Percentiles rank a stretch among this genome's conserved stretches.
phyloP scores from a whole-genome alignment of 2,113 vertebrate species.

The Entelurus aequoreus region DNA sequence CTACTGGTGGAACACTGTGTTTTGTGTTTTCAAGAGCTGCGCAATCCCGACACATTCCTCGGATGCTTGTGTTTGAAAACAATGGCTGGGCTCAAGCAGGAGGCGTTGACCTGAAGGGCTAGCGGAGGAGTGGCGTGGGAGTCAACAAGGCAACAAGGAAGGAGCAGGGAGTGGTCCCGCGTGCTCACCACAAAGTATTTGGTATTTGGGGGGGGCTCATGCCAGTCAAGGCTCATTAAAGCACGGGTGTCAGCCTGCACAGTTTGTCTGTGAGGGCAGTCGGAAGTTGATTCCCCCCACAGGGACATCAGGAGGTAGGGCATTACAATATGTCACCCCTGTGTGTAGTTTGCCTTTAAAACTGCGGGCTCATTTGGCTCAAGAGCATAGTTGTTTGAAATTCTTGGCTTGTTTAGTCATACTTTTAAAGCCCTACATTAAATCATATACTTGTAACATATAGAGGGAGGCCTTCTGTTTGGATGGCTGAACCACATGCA shows the following conservation, averaged over 20 bases:
- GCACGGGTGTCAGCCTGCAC: conserved; percentile 20
- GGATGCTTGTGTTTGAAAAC: conserved; percentile 59
- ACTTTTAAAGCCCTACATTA: background rate
- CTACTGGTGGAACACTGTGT: conserved; percentile 20
- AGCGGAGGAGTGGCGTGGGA: conserved; percentile 8
- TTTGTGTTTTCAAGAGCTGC: conserved; percentile 47
- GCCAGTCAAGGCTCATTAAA: conserved; percentile 34
- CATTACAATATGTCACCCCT: background rate
- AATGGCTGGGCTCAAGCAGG: conserved; percentile 45
- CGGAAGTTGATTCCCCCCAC: background rate
- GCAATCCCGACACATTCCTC: conserved; percentile 66
- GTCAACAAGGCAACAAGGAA: background rate
- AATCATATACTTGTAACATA: background rate
- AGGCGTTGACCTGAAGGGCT: conserved; percentile 19
- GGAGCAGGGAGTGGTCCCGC: conserved; percentile 28
- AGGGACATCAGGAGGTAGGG: conserved; percentile 25
- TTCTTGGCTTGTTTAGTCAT: background rate
- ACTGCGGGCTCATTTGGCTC: too few relatives aligned
- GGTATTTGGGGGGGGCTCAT: background rate
- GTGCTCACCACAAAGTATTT: conserved; percentile 9
- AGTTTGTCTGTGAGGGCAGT: conserved; percentile 21
- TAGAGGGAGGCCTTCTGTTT: background rate
- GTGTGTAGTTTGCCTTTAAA: conserved; percentile 1
- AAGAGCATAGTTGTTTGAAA: conserved; percentile 12
- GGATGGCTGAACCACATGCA: conserved; percentile 7